phyloP scores from a whole-genome alignment of 2,113 vertebrate species.

The Psittacula cyanocephala region DNA sequence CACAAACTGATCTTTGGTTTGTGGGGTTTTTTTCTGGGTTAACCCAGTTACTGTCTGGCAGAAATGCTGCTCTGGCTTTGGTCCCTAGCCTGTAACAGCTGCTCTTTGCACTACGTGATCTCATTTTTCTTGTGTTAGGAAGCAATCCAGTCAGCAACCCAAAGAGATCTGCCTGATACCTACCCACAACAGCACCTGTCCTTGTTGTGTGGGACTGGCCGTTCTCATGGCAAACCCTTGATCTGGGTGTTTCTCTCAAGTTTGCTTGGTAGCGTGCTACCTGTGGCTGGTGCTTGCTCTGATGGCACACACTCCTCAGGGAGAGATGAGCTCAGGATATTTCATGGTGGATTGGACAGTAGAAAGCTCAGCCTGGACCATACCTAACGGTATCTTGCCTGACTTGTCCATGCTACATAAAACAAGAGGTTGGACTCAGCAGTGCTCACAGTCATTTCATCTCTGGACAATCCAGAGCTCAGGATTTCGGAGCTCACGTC shows the following conservation, averaged over 20 bases:
- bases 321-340: background rate
- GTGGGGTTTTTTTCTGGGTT: background rate
- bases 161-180: background rate
- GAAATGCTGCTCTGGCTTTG: background rate
- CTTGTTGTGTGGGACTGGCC: background rate
- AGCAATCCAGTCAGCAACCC: background rate
- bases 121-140: background rate
- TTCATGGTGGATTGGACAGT: background rate
- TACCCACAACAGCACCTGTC: background rate
- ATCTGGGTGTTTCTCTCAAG: background rate
- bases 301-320: background rate
- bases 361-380: background rate
- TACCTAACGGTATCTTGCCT: background rate
- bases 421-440: background rate
- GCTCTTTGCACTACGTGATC: background rate
- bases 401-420: background rate
- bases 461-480: background rate
- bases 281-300: background rate
- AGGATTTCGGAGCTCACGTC: background rate
- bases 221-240: fast-evolving
- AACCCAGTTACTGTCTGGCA: background rate
- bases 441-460: background rate
- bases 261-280: background rate
- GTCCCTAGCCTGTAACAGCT: background rate
- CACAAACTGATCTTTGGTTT: background rate